phyloP scores from a whole-genome alignment of 2,797 vertebrate genomes.

The Epinephelus coioides region DNA sequence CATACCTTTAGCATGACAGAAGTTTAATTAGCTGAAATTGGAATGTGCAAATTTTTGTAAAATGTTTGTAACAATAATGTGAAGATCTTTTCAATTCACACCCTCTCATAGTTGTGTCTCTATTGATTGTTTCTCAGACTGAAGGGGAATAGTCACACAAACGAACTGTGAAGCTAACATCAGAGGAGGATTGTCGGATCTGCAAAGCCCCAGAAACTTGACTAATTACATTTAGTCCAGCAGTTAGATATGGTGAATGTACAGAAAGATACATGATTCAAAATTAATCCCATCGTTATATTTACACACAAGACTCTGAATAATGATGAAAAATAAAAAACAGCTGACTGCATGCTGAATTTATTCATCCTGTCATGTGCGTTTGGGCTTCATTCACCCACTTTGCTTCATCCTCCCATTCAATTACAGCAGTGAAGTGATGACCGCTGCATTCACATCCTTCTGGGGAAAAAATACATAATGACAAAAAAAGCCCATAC shows the following conservation, averaged over 20 bases:
- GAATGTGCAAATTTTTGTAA: constrained; percentile 3
- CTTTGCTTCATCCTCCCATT: constrained; percentile 1
- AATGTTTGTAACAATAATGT: background rate
- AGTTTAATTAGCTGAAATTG: background rate
- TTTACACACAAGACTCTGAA: background rate
- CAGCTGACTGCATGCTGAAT: constrained; percentile 5
- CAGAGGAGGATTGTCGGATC: background rate
- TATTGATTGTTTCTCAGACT: background rate
- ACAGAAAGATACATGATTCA: background rate
- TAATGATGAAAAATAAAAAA: constrained; percentile 19
- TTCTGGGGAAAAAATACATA: too few species aligned
- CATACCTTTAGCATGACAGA: background rate
- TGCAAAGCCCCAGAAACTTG: background rate
- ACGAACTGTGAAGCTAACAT: background rate
- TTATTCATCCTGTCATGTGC: constrained; percentile 5
- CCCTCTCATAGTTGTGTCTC: background rate
- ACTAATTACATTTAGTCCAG: constrained; percentile 11
- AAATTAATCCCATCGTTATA: constrained; percentile 1
- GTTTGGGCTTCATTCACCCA: background rate
- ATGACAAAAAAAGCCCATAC: too few species aligned
- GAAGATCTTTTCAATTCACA: too few species aligned
- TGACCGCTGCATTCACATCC: constrained; percentile 3
- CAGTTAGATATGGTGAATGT: background rate
- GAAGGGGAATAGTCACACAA: background rate
- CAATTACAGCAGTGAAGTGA: constrained; percentile 1